These are phyloP conservation scores for Caracal caracal DNA, from an alignment of 2,113 vertebrate genomes.

Conservation along the genomic window DNA sequence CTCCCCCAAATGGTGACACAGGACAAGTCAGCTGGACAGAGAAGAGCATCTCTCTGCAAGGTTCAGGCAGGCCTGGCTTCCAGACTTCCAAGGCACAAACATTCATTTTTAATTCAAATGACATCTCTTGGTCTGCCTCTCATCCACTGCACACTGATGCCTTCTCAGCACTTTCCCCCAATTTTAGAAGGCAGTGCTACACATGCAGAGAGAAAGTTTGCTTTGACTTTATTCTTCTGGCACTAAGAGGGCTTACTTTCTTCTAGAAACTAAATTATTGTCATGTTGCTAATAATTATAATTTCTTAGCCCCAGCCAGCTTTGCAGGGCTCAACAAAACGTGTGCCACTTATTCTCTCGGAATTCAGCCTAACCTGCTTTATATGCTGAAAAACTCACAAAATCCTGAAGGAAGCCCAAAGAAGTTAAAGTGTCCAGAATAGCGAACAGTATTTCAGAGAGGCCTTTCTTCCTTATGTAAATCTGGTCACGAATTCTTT, in stretches of 20 bases:
- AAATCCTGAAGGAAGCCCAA: neutral
- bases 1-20: fast-evolving
- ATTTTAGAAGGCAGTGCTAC: neutral
- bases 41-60: no score
- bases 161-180: neutral
- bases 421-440: neutral
- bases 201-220: neutral
- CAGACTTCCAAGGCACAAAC: neutral
- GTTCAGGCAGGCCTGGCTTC: neutral
- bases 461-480: neutral
- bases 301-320: neutral
- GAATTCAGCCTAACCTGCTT: neutral
- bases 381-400: neutral
- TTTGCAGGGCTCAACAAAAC: neutral
- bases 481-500: neutral
- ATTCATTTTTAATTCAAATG: neutral
- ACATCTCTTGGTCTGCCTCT: neutral
- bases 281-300: neutral
- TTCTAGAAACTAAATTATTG: neutral
- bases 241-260: neutral
- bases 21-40: neutral
- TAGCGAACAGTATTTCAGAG: neutral
- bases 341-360: neutral
- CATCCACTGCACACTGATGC: neutral
- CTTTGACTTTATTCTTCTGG: neutral